phyloP scores from a whole-genome alignment of 2,113 vertebrate species.

The Neoarius graeffei region DNA sequence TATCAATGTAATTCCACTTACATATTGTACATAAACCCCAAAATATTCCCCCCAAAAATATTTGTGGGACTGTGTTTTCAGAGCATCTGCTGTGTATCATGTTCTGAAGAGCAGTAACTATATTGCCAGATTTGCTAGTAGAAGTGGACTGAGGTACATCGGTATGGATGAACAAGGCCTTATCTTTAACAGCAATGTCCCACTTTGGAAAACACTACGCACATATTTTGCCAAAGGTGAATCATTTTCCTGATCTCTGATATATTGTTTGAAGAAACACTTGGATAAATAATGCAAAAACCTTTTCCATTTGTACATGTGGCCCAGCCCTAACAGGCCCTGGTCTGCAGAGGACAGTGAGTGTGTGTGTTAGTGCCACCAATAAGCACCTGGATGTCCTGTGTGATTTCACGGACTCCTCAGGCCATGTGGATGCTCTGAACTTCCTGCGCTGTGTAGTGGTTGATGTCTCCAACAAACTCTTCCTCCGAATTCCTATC shows the following conservation, averaged over 20 bases:
- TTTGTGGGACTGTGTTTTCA: slow-evolving; percentile 55
- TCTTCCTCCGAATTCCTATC: slow-evolving; percentile 86
- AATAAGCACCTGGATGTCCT: slow-evolving; percentile 76
- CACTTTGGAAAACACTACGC: slow-evolving; percentile 82
- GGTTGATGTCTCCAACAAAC: slow-evolving; percentile 86
- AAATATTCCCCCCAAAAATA: not conserved
- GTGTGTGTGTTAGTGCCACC: slow-evolving; percentile 79
- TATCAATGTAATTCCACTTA: not conserved
- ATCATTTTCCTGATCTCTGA: not conserved
- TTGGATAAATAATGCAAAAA: not conserved
- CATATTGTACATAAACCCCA: not conserved
- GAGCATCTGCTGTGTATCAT: slow-evolving; percentile 84
- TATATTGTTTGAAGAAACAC: not conserved
- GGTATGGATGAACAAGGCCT: slow-evolving; percentile 92
- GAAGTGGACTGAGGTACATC: slow-evolving; percentile 82
- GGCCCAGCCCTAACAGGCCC: slow-evolving; percentile 85
- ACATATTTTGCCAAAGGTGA: slow-evolving; percentile 89
- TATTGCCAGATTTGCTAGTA: slow-evolving; percentile 84
- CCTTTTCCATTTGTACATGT: not conserved
- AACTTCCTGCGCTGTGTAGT: slow-evolving; percentile 85
- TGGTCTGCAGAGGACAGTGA: slow-evolving; percentile 78
- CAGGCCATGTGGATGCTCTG: slow-evolving; percentile 78
- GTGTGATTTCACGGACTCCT: slow-evolving; percentile 64
- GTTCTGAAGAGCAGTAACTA: slow-evolving; percentile 86
- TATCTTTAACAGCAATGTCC: slow-evolving; percentile 89